Percentiles rank a stretch among this genome's conserved stretches.
Evolutionary conservation across 2,888 invertebrate genomes (phyloP).

Genomic region (Drosophila fulvimacula): DNA sequence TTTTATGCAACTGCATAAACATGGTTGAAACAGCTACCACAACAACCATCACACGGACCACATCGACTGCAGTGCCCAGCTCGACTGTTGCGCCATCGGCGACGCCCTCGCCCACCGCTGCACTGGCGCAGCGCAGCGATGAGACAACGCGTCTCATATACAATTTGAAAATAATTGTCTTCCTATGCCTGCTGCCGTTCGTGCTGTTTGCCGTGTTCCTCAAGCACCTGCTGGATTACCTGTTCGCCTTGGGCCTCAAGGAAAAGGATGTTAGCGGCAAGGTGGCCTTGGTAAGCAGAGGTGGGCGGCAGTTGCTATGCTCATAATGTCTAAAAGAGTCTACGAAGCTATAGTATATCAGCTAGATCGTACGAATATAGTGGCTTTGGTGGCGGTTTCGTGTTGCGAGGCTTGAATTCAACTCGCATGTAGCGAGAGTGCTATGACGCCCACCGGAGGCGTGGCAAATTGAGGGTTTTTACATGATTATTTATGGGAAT

Average conservation of each 20-base stretch:
- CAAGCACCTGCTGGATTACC: conserved; percentile 83
- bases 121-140: conserved; percentile 68
- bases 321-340: not conserved
- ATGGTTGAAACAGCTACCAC: conserved; percentile 81
- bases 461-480: not conserved
- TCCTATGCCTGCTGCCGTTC: conserved; percentile 79
- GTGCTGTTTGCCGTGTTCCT: conserved; percentile 81
- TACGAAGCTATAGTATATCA: not conserved
- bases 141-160: conserved; percentile 79
- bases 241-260: conserved; percentile 77
- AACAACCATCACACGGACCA: conserved; percentile 76
- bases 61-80: conserved; percentile 45
- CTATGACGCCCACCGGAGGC: not conserved
- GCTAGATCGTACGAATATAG: not conserved
- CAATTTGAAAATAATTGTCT: conserved; percentile 80
- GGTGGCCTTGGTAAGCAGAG: conserved; percentile 82
- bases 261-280: conserved; percentile 84
- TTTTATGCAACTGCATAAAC: conserved; percentile 33
- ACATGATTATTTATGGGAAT: no score
- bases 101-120: conserved; percentile 48
- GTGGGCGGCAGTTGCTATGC: not conserved
- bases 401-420: not conserved
- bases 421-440: no score
- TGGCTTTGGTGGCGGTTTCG: not conserved
- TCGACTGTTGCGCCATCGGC: conserved; percentile 29